Base-by-base conservation (phyloP, 2,113 vertebrate genomes). In the Nestor notabilis region DNA sequence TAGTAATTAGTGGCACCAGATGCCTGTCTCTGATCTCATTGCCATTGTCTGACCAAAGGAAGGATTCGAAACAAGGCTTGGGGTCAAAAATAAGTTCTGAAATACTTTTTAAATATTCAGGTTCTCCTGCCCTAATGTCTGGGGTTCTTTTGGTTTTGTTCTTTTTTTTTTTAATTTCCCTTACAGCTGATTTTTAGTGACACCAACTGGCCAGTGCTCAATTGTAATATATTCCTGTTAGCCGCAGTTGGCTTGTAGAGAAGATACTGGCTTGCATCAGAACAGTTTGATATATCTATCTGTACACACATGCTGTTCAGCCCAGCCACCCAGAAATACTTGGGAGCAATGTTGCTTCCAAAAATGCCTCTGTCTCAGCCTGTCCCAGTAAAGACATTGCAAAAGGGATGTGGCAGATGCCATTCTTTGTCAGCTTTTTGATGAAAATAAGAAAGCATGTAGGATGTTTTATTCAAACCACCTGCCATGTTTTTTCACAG, bases 11-110 rank as follows among this genome's bases (percentile, higher is more conserved):
- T 0, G 65, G 88, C 83, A 86, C 64, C 85, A 43, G 47, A 55
- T 77, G 83, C 87, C 35, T 83, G 78, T 39, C 88, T 95, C 88
- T 95, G 92, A 96, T 83, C 93, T 93, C 85, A 86, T 6, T 91
- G 75, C 83, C 93, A 97, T 96, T 97, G 96, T 97, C 96, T 68
- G 82, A 31, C 87, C 90, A 93, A 94, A 96, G 92, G 92, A 94
- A 96, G 81, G 78, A 94, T 56, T 90, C 89, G 94, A 96, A 96
- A 74, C 90, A 94, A 90, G 74, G 70, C 75, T 74, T 41, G 28
- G 77, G 24, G 80, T 66, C 96, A 96, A 95, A 83, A 96, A 61
- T 19, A 80, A 87, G 80, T 49, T 55, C 58, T 35, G 63, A 87
- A 88, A 83, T 52, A 10, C 55, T 66, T 80, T 92, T 72, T 79